Evolutionary conservation across 2,888 invertebrate genomes (phyloP).

Genomic region (Exocentrus adspersus): DNA sequence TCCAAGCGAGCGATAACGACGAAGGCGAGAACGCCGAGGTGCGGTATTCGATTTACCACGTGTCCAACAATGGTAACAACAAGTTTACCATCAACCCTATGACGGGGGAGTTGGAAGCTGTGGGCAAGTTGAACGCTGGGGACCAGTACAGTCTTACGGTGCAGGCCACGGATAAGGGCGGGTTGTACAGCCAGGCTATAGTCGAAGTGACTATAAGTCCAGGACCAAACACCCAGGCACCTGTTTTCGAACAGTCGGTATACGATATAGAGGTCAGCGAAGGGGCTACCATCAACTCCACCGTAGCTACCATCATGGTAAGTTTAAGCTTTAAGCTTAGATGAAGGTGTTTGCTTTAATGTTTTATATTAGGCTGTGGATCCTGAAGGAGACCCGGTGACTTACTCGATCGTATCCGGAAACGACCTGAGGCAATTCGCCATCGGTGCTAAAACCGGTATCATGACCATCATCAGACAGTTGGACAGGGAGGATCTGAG

Average conservation of each 20-base stretch:
- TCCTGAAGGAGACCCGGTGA: conserved; percentile 87
- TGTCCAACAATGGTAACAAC: conserved; percentile 88
- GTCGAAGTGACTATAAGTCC: conserved; percentile 86
- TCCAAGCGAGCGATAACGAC: conserved; percentile 86
- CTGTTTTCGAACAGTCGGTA: conserved; percentile 81
- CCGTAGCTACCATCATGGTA: conserved; percentile 81
- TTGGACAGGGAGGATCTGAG: conserved; percentile 90
- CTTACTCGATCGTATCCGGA: conserved; percentile 87
- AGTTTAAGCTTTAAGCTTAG: too few relatives aligned
- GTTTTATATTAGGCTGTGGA: conserved; percentile 76
- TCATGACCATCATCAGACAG: conserved; percentile 85
- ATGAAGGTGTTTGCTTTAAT: neutral
- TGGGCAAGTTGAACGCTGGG: conserved; percentile 84
- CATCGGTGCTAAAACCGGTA: conserved; percentile 87
- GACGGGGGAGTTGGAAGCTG: conserved; percentile 79
- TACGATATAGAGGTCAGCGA: conserved; percentile 91
- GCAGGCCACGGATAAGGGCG: conserved; percentile 82
- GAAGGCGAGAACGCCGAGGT: conserved; percentile 85
- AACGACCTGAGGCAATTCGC: conserved; percentile 90
- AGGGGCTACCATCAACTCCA: conserved; percentile 88
- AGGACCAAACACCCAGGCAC: conserved; percentile 83
- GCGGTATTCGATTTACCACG: conserved; percentile 87
- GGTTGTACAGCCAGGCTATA: conserved; percentile 84
- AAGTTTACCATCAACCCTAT: conserved; percentile 86
- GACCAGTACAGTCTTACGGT: conserved; percentile 91